Conservation (phyloP, 1,140 invertebrate species). For the Eueides isabella region DNA sequence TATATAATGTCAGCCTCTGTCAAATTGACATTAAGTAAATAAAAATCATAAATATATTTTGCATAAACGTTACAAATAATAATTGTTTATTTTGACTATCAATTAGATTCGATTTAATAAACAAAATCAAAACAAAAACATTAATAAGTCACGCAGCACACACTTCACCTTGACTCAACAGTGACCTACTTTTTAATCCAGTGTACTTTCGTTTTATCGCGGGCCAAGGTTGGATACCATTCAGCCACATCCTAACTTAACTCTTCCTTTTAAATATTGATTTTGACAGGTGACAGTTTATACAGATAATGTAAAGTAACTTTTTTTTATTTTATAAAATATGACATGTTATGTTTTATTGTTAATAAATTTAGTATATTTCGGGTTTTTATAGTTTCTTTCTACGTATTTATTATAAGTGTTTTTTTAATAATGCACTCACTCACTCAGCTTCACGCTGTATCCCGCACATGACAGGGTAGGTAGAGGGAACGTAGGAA, state of each 20-base stretch:
- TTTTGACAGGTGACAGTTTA: not conserved
- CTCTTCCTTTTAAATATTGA: not conserved
- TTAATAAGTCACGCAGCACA: constrained; percentile 12
- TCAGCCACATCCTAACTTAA: not conserved
- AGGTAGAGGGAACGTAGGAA: too few species aligned
- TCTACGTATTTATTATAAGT: too few species aligned
- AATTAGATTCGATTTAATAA: constrained; percentile 3
- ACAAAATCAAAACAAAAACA: constrained; percentile 8
- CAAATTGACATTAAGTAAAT: too few species aligned
- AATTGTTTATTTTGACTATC: not conserved
- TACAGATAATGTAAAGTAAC: not conserved
- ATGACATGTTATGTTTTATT: too few species aligned
- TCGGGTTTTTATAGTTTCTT: too few species aligned
- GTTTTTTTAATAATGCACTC: too few species aligned
- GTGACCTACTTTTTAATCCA: constrained; percentile 51
- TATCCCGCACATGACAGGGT: too few species aligned
- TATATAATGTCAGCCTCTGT: too few species aligned
- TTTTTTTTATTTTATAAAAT: too few species aligned
- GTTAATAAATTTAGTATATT: too few species aligned
- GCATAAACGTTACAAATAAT: not conserved
- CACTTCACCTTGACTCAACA: constrained; percentile 46
- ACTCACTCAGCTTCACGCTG: too few species aligned
- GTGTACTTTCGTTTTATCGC: constrained; percentile 47
- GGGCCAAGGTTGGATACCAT: constrained; percentile 36
- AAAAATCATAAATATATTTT: not conserved